Evolutionary conservation across 1,140 invertebrate genomes (phyloP).

Genomic region (Phymorhynchus buccinoides): DNA sequence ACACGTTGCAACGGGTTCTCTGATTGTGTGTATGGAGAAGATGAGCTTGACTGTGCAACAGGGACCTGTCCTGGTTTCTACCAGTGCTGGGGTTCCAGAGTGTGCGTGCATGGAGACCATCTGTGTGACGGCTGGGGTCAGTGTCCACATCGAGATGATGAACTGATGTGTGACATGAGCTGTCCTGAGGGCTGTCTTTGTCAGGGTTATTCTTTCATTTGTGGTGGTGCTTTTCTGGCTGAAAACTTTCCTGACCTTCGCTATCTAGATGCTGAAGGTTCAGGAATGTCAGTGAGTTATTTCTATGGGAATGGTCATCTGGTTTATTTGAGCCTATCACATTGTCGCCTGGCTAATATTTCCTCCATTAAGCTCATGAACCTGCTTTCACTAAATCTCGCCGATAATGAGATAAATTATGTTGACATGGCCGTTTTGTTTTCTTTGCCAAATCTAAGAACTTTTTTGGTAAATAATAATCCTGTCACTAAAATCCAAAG

Average conservation of each 20-base stretch:
- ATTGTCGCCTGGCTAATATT: not conserved
- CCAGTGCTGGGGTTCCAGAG: not conserved
- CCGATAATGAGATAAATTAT: slow-evolving; percentile 20
- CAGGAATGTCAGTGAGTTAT: not conserved
- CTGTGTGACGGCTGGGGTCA: slow-evolving; percentile 25
- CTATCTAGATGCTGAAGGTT: slow-evolving; percentile 14
- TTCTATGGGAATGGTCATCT: not conserved
- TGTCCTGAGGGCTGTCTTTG: slow-evolving; percentile 16
- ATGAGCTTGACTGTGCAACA: not conserved
- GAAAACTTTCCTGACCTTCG: not conserved
- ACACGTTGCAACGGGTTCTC: slow-evolving; percentile 18
- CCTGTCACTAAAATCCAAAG: not conserved
- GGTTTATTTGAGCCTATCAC: not conserved
- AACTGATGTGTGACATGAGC: not conserved
- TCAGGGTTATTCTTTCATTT: slow-evolving; percentile 12
- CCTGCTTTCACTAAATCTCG: slow-evolving; percentile 25
- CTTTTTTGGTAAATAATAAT: slow-evolving; percentile 26
- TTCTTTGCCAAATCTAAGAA: slow-evolving; percentile 24
- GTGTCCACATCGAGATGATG: slow-evolving; percentile 25
- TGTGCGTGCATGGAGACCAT: slow-evolving; percentile 4
- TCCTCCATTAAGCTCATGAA: not conserved
- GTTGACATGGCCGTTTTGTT: slow-evolving; percentile 1
- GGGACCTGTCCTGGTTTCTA: slow-evolving; percentile 10
- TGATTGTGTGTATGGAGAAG: not conserved
- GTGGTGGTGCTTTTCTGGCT: not conserved